Percentiles rank a stretch among this genome's conserved stretches.
Conservation (phyloP, 1,140 invertebrate genomes). For the Bombus soroeensis region DNA sequence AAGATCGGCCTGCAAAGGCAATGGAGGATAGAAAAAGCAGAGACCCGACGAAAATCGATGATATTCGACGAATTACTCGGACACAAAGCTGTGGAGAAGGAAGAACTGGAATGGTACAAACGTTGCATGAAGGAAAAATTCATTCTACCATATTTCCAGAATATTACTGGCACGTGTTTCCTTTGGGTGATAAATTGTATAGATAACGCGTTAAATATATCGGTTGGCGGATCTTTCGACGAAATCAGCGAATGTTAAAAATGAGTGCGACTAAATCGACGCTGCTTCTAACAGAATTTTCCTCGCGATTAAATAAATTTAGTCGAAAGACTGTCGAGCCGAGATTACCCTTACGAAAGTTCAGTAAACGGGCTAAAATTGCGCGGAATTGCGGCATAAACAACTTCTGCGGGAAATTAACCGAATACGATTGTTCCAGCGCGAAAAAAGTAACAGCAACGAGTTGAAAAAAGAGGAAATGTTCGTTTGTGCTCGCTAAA, state of each 20-base stretch:
- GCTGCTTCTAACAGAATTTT: neutral
- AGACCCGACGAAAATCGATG: conserved; percentile 29
- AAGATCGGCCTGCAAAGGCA: conserved; percentile 54
- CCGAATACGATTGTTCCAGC: neutral
- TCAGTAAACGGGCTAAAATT: neutral
- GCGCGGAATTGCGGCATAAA: neutral
- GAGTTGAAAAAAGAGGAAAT: neutral
- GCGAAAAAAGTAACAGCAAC: neutral
- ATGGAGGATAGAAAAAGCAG: conserved; percentile 11
- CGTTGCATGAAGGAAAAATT: conserved; percentile 62
- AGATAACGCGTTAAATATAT: conserved; percentile 21
- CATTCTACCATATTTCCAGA: conserved; percentile 64
- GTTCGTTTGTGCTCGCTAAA: neutral
- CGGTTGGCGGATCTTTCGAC: neutral
- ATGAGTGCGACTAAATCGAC: neutral
- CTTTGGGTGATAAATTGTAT: conserved; percentile 49
- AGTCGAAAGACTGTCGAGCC: neutral
- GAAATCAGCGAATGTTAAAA: neutral
- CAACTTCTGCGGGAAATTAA: conserved; percentile 4
- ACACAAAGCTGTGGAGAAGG: conserved; percentile 30
- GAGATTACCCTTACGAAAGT: neutral
- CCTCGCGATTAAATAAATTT: conserved; percentile 21
- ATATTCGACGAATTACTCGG: conserved; percentile 37
- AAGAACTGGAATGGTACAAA: conserved; percentile 67
- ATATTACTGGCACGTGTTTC: conserved; percentile 58